phyloP scores from a whole-genome alignment of 1,140 invertebrate species.

The Drosophila ananassae region DNA sequence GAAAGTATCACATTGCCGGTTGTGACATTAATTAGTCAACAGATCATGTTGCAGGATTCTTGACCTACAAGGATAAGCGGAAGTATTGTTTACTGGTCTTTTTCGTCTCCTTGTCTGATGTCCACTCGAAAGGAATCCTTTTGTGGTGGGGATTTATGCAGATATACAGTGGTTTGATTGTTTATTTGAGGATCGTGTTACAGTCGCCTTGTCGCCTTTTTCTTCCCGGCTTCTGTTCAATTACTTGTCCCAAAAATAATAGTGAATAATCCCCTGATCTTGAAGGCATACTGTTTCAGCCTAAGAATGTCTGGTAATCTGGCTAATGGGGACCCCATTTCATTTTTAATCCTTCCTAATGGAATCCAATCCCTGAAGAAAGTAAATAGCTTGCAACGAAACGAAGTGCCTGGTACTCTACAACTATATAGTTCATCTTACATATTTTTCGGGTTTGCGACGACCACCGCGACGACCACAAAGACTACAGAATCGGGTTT shows the following conservation, averaged over 20 bases:
- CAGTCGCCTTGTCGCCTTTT: slow-evolving; percentile 16
- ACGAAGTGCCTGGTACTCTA: not conserved
- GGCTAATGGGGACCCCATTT: not conserved
- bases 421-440: not conserved
- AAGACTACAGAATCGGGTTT: slow-evolving; percentile 9
- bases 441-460: slow-evolving; percentile 41
- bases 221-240: slow-evolving; percentile 22
- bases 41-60: slow-evolving; percentile 54
- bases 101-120: slow-evolving; percentile 16
- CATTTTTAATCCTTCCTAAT: not conserved
- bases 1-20: slow-evolving; percentile 47
- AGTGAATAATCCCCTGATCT: slow-evolving; percentile 23
- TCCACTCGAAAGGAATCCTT: slow-evolving; percentile 45
- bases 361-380: not conserved
- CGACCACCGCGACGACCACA: slow-evolving; percentile 23
- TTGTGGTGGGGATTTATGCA: slow-evolving; percentile 30
- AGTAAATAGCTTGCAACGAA: not conserved
- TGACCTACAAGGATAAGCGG: slow-evolving; percentile 60
- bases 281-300: not conserved
- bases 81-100: slow-evolving; percentile 53
- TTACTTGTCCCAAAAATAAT: slow-evolving; percentile 30
- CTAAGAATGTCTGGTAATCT: not conserved
- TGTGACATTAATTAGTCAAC: slow-evolving; percentile 61
- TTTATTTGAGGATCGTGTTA: slow-evolving; percentile 48
- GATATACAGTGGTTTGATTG: slow-evolving; percentile 25